phyloP scores from a whole-genome alignment of 2,113 vertebrate genomes.

The Nansenia antarctica region DNA sequence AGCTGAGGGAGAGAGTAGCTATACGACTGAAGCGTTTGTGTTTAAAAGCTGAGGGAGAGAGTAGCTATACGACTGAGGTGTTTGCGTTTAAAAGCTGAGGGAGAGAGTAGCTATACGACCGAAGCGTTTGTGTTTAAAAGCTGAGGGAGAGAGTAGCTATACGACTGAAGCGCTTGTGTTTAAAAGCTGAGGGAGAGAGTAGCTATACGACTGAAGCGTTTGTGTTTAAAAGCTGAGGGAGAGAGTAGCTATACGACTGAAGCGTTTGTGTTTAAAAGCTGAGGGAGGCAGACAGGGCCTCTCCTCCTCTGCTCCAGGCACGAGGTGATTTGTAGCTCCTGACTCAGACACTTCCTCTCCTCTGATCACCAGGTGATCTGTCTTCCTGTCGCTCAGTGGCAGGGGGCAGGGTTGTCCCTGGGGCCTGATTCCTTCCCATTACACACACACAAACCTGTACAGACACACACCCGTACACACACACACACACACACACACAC shows the following conservation, averaged over 20 bases:
- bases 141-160: no score
- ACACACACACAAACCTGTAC: background rate
- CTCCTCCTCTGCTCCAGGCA: slow-evolving; percentile 27
- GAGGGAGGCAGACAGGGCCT: no score
- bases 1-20: no score
- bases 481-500: background rate
- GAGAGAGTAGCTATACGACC: no score
- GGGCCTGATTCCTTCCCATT: background rate
- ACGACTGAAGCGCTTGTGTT: no score
- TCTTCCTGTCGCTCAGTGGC: slow-evolving; percentile 47
- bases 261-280: slow-evolving; percentile 11
- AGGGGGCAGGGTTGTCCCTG: slow-evolving; percentile 4
- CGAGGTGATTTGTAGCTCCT: slow-evolving; percentile 48
- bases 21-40: no score
- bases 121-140: no score
- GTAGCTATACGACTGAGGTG: no score
- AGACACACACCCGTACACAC: background rate
- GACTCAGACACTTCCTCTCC: slow-evolving; percentile 32
- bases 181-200: background rate
- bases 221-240: slow-evolving; percentile 10
- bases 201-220: background rate
- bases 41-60: no score
- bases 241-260: no score
- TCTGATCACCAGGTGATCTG: slow-evolving; percentile 32
- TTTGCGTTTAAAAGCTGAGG: no score